Base-by-base conservation (phyloP, 2,888 invertebrate genomes). In the Baronia brevicornis region DNA sequence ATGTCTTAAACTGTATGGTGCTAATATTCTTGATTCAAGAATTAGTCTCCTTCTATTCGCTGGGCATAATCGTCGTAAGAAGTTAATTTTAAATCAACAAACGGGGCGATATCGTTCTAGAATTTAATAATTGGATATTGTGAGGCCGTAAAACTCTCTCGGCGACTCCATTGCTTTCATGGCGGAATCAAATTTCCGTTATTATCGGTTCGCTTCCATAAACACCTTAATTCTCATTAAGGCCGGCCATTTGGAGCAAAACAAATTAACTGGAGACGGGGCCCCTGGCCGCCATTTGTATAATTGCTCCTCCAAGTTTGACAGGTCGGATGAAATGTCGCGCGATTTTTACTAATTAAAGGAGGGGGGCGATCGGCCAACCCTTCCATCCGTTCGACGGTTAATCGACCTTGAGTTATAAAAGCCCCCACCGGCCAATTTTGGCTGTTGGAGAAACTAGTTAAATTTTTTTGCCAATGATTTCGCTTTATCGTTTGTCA, bases 321-420 rank as follows among this genome's bases (percentile, higher is more conserved):
- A 74, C 79, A 77, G 77, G 57, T 59, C 60, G 60, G 67, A 75
- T 73, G 75, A 75, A 80, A 77, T 79, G 78, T 77, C 77, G 71
- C 68, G 57, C 68, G 67, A 79, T 80, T 80, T 80, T 80, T 80
- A 70, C 66, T 75, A 77, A 80, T 79, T 71, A 77, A 73, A 66
- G 61, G 61, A 62, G 51, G 55, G 46, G 46, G 46, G 44, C 47
- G 44, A 37, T 44, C 14, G 33, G 38, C 40, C 42, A 38, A 45
- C 53, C 49, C 51, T 46, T 50, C 39, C 53, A 29, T 31, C 20
- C 28, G 30, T 36, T 41, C 40, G 39, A 31, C 28, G 32, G 26
- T 37, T 38, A 20, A 34, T 28, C 15, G 28, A 28, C 24, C 28
- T 25, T 9, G 23, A 19, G 19, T 24, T 23, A 13, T 14, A 10